Evolutionary conservation across 2,113 vertebrate species (phyloP), one percentile per base, ranked within the genome.

Genomic region (Cyprichromis sp.): DNA sequence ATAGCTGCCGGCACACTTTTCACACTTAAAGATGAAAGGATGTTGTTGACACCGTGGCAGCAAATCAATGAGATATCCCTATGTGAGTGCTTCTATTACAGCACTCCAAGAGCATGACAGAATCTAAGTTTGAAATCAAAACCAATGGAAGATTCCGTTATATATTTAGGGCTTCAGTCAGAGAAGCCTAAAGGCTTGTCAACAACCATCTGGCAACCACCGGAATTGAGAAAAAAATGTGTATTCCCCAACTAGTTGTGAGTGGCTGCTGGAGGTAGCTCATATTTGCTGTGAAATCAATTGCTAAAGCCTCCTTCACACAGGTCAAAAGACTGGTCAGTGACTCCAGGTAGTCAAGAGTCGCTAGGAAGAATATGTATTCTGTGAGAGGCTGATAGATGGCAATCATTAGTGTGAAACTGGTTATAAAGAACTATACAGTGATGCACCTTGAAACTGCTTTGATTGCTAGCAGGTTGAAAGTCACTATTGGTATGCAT

Each of bases 21-120:
- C 93, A 94, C 61, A 89, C 88, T 83, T 45, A 31, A 59, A 92
- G 89, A 95, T 94, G 91, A 95, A 93, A 94, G 92, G 86, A 81
- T 87, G 86, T 59, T 91, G 83, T 93, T 91, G 95, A 95, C 92
- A 93, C 80, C 84, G 80, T 89, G 88, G 80, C 83, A 45, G 80
- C 76, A 82, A 92, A 92, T 91, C 90, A 93, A 84, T 90, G 85
- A 89, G 87, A 86, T 90, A 87, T 94, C 84, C 59, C 82, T 81
- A 76, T 45, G 86, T 17, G 83, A 84, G 79, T 14, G 73, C 82
- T 86, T 78, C 82, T 88, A 82, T 93, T 91, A 52, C 61, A 14
- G 52, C 14, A 31, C 50, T 71, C 52, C 21, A 61, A 40, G 17
- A 82, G 36, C 38, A 76, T 61, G 45, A 82, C 38, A 17, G 42